Conservation (phyloP, 2,797 vertebrate species). For the Dipus sagitta region DNA sequence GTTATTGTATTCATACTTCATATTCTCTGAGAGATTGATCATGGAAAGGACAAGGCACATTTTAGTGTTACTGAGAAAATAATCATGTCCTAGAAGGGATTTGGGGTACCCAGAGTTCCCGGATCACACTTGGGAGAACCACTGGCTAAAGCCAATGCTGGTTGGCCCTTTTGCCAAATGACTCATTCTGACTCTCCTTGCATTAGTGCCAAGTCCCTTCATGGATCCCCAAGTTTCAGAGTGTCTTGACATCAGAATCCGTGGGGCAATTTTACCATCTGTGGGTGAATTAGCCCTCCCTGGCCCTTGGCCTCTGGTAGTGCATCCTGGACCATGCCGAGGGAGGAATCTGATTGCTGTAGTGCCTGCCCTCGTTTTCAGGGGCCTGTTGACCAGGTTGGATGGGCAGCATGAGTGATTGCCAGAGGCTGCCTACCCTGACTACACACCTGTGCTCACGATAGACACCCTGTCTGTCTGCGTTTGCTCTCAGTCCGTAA, state of each 20-base stretch:
- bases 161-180: background rate
- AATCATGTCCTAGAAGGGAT: background rate
- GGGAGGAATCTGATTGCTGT: background rate
- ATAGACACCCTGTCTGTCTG: background rate
- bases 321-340: background rate
- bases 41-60: background rate
- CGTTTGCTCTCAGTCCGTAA: background rate
- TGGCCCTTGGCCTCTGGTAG: background rate
- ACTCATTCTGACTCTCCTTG: background rate
- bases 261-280: background rate
- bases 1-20: background rate
- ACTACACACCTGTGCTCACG: background rate
- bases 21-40: background rate
- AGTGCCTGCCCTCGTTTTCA: background rate
- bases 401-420: accelerated
- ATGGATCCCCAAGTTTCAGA: background rate
- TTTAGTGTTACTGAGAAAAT: background rate
- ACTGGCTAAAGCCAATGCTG: background rate
- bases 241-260: background rate
- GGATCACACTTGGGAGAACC: background rate
- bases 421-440: accelerated
- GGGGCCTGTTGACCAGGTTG: background rate
- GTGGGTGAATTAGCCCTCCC: background rate
- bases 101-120: background rate
- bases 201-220: background rate